These are phyloP conservation scores for Phortica magna DNA, from an alignment of 2,888 invertebrate species.

Conservation along the genomic window DNA sequence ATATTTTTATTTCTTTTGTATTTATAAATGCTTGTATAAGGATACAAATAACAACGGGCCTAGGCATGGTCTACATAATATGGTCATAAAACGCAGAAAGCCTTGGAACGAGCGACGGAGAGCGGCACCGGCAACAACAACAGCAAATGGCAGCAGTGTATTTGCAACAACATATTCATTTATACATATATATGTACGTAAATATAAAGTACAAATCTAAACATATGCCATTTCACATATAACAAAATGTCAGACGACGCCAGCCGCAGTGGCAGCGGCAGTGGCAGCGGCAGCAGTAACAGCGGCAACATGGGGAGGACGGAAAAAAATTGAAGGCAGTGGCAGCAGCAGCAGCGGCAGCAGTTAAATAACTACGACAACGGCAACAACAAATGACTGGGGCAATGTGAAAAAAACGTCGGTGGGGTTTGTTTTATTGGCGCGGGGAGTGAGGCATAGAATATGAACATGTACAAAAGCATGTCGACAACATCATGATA, in stretches of 20 bases:
- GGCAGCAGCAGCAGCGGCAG: slow-evolving; percentile 22
- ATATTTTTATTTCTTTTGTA: background rate
- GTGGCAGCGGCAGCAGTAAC: too few relatives aligned
- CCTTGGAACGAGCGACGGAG: background rate
- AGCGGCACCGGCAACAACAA: background rate
- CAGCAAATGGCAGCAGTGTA: background rate
- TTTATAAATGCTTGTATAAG: slow-evolving; percentile 6
- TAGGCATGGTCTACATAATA: background rate
- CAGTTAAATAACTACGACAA: slow-evolving; percentile 25
- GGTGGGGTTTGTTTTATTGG: background rate
- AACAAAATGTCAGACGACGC: slow-evolving; percentile 36
- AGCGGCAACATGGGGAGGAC: background rate
- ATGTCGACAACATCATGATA: slow-evolving; percentile 34
- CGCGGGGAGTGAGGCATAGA: slow-evolving; percentile 34
- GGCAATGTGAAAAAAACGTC: slow-evolving; percentile 4
- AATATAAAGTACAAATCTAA: slow-evolving; percentile 59
- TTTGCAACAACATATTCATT: slow-evolving; percentile 5
- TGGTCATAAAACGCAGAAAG: background rate
- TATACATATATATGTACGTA: background rate
- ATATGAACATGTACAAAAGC: slow-evolving; percentile 46
- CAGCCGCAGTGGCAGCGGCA: background rate
- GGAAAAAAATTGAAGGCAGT: slow-evolving; percentile 36
- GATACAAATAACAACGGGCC: slow-evolving; percentile 1
- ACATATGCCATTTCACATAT: slow-evolving; percentile 59
- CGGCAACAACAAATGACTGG: slow-evolving; percentile 34